Evolutionary conservation across 2,113 vertebrate species (phyloP).

Genomic region (Ctenodactylus gundi): DNA sequence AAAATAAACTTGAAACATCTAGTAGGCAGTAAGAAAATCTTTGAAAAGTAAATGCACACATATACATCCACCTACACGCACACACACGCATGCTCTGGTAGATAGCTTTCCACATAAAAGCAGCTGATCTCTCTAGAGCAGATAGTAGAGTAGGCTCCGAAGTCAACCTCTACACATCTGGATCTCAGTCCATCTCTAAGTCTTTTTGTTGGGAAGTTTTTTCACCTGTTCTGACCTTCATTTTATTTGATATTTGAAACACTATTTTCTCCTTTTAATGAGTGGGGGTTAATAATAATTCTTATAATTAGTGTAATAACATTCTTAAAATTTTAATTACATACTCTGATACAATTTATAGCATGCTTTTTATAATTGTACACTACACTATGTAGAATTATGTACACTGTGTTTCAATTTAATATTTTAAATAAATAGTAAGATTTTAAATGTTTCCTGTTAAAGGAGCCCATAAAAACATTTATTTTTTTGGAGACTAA

Average conservation of each 20-base stretch:
- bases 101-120: neutral
- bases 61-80: neutral
- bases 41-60: no score
- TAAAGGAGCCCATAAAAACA: neutral
- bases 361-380: neutral
- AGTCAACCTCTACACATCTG: neutral
- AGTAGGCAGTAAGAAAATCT: no score
- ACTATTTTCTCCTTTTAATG: neutral
- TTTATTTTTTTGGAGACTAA: neutral
- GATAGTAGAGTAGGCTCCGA: neutral
- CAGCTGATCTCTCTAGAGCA: neutral
- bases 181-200: neutral
- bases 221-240: neutral
- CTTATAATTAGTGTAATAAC: neutral
- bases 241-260: slow-evolving; percentile 13
- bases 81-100: neutral
- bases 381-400: neutral
- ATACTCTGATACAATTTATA: neutral
- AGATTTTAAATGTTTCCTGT: neutral
- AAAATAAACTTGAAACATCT: no score
- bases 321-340: neutral
- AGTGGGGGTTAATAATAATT: neutral
- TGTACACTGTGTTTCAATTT: neutral
- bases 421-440: neutral
- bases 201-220: neutral